Evolutionary conservation across 2,113 vertebrate species (phyloP), one percentile per base, ranked within the genome.

Genomic region (Mormoops blainvillei): DNA sequence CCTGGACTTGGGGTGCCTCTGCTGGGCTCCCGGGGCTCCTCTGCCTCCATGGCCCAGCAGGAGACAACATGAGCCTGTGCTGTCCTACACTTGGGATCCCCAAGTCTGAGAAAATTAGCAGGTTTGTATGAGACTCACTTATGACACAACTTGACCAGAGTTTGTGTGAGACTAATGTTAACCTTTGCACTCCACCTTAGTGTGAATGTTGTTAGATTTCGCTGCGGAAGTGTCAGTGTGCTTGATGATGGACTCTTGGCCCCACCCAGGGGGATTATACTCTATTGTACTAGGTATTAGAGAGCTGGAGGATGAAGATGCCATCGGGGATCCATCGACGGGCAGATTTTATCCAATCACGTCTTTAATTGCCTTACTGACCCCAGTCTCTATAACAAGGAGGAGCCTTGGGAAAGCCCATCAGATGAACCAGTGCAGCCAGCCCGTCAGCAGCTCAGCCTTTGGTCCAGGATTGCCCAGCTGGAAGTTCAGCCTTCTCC

Each of bases 371-470:
- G 1, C 56, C 33, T 85, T 31, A 36, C 2, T 24, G 19, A 81
- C 33, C 26, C 24, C 16, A n/a, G 38, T 10, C 8, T 22, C 80
- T 68, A 58, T 88, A 95, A 87, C 87, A 94, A 15, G 68, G 3
- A 85, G 48, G 10, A 41, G 15, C 4, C 18, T 11, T n/a, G 43
- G 43, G 36, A 1, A 68, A 8, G 2, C 2, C 24, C 10, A 1
- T 45, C 31, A 54, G 26, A 52, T 3, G 8, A 31, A 22, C 7
- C 41, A 22, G 22, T 4, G 5, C 0, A 8, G 61, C 22, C 19
- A 43, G 52, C 11, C 14, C 22, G 68, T 28, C 15, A 0, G 7
- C 4, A 2, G 1, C 28, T 52, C 8, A 38, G 10, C 2, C 4
- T 67, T 33, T 36, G 58, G 82, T 15, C 48, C 48, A 4, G 31